Evolutionary conservation across 2,888 invertebrate genomes (phyloP).

Genomic region (Sinodicranocentrus sp.): DNA sequence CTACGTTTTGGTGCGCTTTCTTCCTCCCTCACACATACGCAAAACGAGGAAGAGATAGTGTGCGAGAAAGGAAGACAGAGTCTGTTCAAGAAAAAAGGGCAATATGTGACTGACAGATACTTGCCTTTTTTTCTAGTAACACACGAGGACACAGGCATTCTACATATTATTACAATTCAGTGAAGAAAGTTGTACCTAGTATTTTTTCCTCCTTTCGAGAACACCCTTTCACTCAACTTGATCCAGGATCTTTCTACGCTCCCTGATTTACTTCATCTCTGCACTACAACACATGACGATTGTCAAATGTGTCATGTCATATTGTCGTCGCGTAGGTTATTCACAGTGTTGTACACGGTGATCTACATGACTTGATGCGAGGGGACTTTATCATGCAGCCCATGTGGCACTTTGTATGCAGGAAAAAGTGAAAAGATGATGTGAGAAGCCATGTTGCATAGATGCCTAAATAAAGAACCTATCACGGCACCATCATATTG

Average conservation of each 20-base stretch:
- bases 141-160: neutral
- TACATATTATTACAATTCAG: neutral
- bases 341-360: too few species aligned
- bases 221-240: conserved; percentile 59
- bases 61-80: conserved; percentile 8
- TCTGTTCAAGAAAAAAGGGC: conserved; percentile 10
- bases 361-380: neutral
- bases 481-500: too few species aligned
- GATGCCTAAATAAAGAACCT: too few species aligned
- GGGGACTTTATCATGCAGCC: too few species aligned
- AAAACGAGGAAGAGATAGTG: conserved; percentile 3
- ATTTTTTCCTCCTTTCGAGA: conserved; percentile 17
- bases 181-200: neutral
- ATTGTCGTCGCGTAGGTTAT: conserved; percentile 47
- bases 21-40: neutral
- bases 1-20: conserved; percentile 7
- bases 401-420: neutral
- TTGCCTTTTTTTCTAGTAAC: conserved; percentile 17
- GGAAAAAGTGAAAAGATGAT: neutral
- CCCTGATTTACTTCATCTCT: conserved; percentile 56
- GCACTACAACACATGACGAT: conserved; percentile 50
- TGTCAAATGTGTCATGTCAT: conserved; percentile 55
- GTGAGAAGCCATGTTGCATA: neutral
- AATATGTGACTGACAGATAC: conserved; percentile 41
- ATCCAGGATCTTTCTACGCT: conserved; percentile 45